Conservation (phyloP, 2,888 invertebrate genomes). For the Chrysomela aeneicollis region DNA sequence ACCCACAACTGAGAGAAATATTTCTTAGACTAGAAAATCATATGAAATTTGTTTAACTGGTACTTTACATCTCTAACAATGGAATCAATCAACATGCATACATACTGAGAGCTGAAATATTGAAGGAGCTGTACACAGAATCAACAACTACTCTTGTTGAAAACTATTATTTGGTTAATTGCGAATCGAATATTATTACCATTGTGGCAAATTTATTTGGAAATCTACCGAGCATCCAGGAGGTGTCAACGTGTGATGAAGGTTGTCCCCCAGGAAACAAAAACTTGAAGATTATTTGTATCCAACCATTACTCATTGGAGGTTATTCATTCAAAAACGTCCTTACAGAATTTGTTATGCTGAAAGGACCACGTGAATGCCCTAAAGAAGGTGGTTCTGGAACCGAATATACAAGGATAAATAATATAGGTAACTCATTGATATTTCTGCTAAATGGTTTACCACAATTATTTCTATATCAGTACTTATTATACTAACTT, state of each 20-base stretch:
- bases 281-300: not conserved
- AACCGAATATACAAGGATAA: too few species aligned
- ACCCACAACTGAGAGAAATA: not conserved
- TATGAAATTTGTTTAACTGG: conserved; percentile 6
- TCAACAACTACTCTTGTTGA: not conserved
- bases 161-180: not conserved
- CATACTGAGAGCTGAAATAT: conserved; percentile 11
- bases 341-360: too few species aligned
- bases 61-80: not conserved
- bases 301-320: not conserved
- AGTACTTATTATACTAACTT: too few species aligned
- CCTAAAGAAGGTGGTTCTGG: too few species aligned
- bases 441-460: too few species aligned
- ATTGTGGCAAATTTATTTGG: not conserved
- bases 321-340: not conserved
- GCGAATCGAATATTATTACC: not conserved
- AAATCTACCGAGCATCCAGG: not conserved
- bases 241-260: not conserved
- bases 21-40: not conserved
- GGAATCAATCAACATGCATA: conserved; percentile 6
- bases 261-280: not conserved
- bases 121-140: not conserved
- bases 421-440: too few species aligned
- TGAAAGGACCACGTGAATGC: too few species aligned
- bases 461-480: too few species aligned